These are phyloP conservation scores for Nannoperca australis DNA, from an alignment of 2,797 vertebrate genomes.

Conservation along the genomic window DNA sequence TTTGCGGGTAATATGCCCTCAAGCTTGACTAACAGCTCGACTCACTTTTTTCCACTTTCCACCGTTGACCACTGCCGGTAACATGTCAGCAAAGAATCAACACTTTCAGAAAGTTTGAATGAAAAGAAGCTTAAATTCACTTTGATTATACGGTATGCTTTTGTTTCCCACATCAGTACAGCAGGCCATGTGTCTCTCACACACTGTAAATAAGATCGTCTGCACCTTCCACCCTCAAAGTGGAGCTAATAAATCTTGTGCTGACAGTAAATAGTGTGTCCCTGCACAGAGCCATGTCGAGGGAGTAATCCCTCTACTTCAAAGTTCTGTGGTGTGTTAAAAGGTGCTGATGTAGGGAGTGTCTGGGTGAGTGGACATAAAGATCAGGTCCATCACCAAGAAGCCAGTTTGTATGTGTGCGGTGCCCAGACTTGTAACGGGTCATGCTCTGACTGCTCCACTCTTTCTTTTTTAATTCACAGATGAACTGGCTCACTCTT, in stretches of 20 bases:
- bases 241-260: conserved; percentile 74
- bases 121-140: neutral
- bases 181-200: conserved; percentile 30
- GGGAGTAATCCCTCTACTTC: conserved; percentile 68
- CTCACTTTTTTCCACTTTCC: conserved; percentile 25
- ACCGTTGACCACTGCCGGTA: neutral
- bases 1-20: conserved; percentile 6
- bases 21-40: conserved; percentile 23
- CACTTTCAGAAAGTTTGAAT: neutral
- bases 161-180: conserved; percentile 27
- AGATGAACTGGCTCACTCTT: conserved; percentile 6
- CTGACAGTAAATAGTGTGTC: conserved; percentile 69
- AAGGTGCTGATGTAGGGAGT: conserved; percentile 71
- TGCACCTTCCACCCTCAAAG: conserved; percentile 66
- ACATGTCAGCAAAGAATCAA: neutral
- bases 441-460: conserved; percentile 50
- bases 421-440: conserved; percentile 58
- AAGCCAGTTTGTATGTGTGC: conserved; percentile 1
- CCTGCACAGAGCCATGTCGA: conserved; percentile 29
- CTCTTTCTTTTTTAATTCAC: conserved; percentile 18
- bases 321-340: conserved; percentile 64
- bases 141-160: conserved; percentile 6
- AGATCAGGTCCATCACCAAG: conserved; percentile 57
- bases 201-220: conserved; percentile 57
- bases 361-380: conserved; percentile 57